Evolutionary conservation across 2,888 invertebrate genomes (phyloP).

Genomic region (Phrixothrix hirtus): DNA sequence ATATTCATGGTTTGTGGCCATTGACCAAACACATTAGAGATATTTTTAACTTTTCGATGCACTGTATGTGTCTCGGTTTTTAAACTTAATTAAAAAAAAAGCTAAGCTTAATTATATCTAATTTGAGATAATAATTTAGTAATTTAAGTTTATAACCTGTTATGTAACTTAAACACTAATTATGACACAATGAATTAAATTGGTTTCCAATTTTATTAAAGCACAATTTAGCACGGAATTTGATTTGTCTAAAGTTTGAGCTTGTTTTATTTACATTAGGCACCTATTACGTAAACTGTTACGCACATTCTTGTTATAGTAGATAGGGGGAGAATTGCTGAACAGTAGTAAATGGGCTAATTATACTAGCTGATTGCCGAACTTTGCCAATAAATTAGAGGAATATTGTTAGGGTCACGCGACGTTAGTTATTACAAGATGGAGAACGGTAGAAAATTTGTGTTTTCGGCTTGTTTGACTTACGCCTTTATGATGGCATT

Average conservation of each 20-base stretch:
- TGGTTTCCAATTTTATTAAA: neutral
- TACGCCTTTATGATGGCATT: conserved; percentile 1
- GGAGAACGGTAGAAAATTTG: conserved; percentile 10
- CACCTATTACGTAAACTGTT: conserved; percentile 26
- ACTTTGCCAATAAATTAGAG: conserved; percentile 35
- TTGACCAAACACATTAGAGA: too few relatives aligned
- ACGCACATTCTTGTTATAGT: conserved; percentile 24
- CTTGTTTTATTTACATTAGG: conserved; percentile 28
- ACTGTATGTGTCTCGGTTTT: too few relatives aligned
- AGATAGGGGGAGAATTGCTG: conserved; percentile 17
- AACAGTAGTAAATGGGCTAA: conserved; percentile 34
- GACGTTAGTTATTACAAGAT: conserved; percentile 27
- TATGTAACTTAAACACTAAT: too few relatives aligned
- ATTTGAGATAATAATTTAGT: too few relatives aligned
- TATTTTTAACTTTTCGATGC: too few relatives aligned
- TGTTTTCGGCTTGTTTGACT: conserved; percentile 13
- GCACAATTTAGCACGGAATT: neutral
- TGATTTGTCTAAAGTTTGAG: conserved; percentile 18
- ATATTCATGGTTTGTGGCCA: too few relatives aligned
- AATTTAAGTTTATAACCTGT: too few relatives aligned
- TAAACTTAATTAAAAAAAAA: too few relatives aligned
- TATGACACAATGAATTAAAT: too few relatives aligned
- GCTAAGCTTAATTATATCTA: too few relatives aligned
- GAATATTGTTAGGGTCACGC: conserved; percentile 34
- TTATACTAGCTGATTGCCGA: conserved; percentile 35